phyloP scores from a whole-genome alignment of 2,888 invertebrate species.

The Spodoptera littoralis region DNA sequence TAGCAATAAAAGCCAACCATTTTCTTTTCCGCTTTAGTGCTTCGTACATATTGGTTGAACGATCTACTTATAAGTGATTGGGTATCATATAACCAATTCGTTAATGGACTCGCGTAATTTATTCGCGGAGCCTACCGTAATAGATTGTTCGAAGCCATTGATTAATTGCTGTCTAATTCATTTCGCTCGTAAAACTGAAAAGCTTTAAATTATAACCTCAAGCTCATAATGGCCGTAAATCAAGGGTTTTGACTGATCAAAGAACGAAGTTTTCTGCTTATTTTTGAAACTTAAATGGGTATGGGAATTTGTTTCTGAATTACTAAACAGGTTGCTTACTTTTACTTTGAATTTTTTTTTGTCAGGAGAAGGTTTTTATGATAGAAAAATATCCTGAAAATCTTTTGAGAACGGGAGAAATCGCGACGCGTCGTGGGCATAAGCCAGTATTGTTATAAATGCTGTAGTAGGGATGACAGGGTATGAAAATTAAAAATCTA shows the following conservation, averaged over 20 bases:
- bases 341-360: too few relatives aligned
- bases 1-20: conserved; percentile 37
- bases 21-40: conserved; percentile 26
- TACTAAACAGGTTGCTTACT: too few relatives aligned
- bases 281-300: not conserved
- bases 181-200: conserved; percentile 44
- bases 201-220: conserved; percentile 51
- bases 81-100: conserved; percentile 53
- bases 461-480: too few relatives aligned
- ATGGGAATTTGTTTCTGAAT: not conserved
- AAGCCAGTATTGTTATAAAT: too few relatives aligned
- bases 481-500: too few relatives aligned
- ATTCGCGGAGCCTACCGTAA: conserved; percentile 42
- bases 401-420: too few relatives aligned
- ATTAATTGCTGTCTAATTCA: conserved; percentile 57
- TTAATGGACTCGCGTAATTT: conserved; percentile 59
- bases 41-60: conserved; percentile 27
- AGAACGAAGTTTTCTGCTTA: conserved; percentile 18
- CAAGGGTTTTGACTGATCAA: conserved; percentile 34
- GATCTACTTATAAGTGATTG: conserved; percentile 51
- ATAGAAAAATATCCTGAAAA: too few relatives aligned
- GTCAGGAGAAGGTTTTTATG: too few relatives aligned
- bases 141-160: conserved; percentile 57
- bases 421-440: too few relatives aligned
- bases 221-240: conserved; percentile 48